Evolutionary conservation across 2,888 invertebrate genomes (phyloP).

Genomic region (Parelbella ahira): DNA sequence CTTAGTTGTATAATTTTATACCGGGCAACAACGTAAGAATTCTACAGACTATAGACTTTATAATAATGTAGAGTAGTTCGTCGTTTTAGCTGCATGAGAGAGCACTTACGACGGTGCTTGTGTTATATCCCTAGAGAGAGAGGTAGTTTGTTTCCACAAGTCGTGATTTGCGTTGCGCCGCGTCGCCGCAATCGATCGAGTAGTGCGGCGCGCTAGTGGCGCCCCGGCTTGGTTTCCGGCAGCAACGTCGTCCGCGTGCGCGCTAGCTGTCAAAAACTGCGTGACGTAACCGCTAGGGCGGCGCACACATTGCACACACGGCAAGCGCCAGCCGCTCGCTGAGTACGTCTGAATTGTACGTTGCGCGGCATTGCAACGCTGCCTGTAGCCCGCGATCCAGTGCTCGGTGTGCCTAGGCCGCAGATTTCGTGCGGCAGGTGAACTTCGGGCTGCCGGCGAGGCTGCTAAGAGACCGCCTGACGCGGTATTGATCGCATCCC

Average conservation of each 20-base stretch:
- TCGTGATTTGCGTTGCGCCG: slow-evolving; percentile 25
- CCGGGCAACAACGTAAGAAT: no score
- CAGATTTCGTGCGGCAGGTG: slow-evolving; percentile 55
- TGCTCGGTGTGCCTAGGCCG: slow-evolving; percentile 42
- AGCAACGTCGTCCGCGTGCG: slow-evolving; percentile 33
- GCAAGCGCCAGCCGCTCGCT: slow-evolving; percentile 58
- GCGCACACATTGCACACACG: slow-evolving; percentile 67
- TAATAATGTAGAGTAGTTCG: slow-evolving; percentile 11
- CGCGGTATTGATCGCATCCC: slow-evolving; percentile 63
- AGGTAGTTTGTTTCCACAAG: slow-evolving; percentile 8
- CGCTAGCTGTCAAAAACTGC: slow-evolving; percentile 56
- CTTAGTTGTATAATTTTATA: no score
- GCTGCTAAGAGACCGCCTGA: slow-evolving; percentile 49
- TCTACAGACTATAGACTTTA: no score
- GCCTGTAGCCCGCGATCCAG: slow-evolving; percentile 45
- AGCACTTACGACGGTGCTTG: slow-evolving; percentile 3
- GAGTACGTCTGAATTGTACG: slow-evolving; percentile 53
- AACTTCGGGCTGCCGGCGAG: slow-evolving; percentile 52
- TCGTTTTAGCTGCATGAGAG: slow-evolving; percentile 8
- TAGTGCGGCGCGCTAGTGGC: slow-evolving; percentile 50
- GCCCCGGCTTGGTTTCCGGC: slow-evolving; percentile 40
- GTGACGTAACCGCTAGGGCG: slow-evolving; percentile 66
- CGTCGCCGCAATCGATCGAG: slow-evolving; percentile 30
- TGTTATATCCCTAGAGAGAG: slow-evolving; percentile 1
- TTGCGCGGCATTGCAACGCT: slow-evolving; percentile 41